Conservation (phyloP, 23 tunicate species). For the Styela plicata region DNA sequence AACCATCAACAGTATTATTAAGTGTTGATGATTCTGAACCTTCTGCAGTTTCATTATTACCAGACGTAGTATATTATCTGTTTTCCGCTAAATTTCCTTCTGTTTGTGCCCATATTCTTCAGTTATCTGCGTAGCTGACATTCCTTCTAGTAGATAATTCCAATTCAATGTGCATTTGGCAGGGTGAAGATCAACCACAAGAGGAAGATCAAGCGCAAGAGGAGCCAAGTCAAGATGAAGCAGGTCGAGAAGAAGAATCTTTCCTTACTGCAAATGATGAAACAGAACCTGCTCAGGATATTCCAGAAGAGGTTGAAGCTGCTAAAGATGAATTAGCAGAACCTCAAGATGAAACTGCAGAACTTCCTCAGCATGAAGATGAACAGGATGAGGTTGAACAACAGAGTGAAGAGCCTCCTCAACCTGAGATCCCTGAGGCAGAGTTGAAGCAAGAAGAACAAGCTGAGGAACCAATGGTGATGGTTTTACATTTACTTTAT, state of each 20-base stretch:
- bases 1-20: no score
- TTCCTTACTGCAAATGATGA: slow-evolving; percentile 3
- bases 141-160: slow-evolving; percentile 13
- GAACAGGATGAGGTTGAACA: background rate
- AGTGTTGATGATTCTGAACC: no score
- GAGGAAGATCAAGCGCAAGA: slow-evolving; percentile 9
- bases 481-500: no score
- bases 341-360: no score
- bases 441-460: background rate
- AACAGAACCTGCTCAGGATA: background rate
- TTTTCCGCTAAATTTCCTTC: no score
- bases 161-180: background rate
- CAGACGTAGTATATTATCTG: no score
- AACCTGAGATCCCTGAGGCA: background rate
- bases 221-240: slow-evolving; percentile 18
- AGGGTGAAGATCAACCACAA: background rate
- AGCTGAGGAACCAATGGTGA: background rate
- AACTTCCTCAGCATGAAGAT: no score
- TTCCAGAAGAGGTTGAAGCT: background rate
- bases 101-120: no score
- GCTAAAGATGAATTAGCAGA: background rate
- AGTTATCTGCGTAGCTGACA: no score
- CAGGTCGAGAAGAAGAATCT: slow-evolving; percentile 1
- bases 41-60: no score
- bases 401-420: background rate